Conservation (phyloP, 2,888 invertebrate genomes). For the Gryllus longicercus region DNA sequence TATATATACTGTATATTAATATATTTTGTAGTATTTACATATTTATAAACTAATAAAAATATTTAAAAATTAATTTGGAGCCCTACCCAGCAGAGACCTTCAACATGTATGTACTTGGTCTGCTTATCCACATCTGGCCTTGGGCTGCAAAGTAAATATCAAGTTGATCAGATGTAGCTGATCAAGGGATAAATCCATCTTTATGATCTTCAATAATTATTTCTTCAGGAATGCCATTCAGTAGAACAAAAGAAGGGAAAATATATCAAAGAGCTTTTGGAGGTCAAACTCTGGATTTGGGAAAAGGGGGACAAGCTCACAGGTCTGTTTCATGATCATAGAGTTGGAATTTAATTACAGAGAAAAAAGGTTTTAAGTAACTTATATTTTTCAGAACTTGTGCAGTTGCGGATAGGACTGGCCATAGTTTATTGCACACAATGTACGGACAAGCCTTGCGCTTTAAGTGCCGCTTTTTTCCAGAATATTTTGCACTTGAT, state of each 20-base stretch:
- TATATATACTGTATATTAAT: too few relatives aligned
- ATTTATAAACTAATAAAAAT: too few relatives aligned
- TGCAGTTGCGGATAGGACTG: constrained; percentile 97
- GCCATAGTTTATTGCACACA: constrained; percentile 95
- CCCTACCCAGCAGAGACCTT: too few relatives aligned
- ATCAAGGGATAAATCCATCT: too few relatives aligned
- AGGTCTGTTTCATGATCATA: constrained; percentile 55
- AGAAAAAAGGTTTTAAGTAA: background rate
- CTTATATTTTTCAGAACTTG: constrained; percentile 51
- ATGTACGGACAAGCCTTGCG: constrained; percentile 94
- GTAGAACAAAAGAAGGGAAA: constrained; percentile 90
- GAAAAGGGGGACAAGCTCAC: constrained; percentile 97
- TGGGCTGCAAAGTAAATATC: too few relatives aligned
- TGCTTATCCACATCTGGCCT: too few relatives aligned
- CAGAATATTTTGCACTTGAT: constrained; percentile 98
- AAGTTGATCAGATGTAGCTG: too few relatives aligned
- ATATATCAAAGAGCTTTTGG: constrained; percentile 99
- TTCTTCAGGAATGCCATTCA: constrained; percentile 90
- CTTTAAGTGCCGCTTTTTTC: constrained; percentile 97
- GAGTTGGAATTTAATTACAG: too few relatives aligned
- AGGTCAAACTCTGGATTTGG: constrained; percentile 94
- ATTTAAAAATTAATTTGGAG: too few relatives aligned
- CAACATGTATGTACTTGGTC: too few relatives aligned
- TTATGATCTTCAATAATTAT: background rate
- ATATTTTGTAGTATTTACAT: too few relatives aligned